A percentile compares a stretch with the other conserved stretches of the same genome.
Conservation (phyloP, 2,113 vertebrate genomes). For the Oceanodroma tethys region DNA sequence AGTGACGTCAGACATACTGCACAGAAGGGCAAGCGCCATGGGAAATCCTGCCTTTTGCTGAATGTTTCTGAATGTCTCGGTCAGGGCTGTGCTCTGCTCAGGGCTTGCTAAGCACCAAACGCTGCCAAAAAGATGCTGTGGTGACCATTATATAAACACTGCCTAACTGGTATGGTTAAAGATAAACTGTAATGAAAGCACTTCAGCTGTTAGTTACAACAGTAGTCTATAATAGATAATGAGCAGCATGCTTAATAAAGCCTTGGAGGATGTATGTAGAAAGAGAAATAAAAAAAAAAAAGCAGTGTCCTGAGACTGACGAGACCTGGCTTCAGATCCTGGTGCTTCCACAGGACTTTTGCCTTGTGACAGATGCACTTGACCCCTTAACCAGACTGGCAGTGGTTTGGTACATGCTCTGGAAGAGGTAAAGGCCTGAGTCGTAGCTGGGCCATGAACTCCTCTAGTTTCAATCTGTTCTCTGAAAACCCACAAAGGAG, state of each 20-base stretch:
- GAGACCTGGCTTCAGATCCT: not conserved
- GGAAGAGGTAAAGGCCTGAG: too few relatives aligned
- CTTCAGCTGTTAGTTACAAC: not conserved
- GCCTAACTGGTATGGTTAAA: not conserved
- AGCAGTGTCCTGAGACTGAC: not conserved
- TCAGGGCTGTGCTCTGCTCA: not conserved
- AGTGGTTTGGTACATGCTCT: too few relatives aligned
- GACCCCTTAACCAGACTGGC: too few relatives aligned
- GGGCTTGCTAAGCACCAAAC: not conserved
- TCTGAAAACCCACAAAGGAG: too few relatives aligned
- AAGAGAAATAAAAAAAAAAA: not conserved
- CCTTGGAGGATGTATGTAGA: not conserved
- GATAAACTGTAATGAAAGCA: not conserved
- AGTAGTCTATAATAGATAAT: not conserved
- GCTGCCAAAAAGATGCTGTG: accelerated
- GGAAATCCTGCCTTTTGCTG: not conserved
- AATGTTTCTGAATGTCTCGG: not conserved
- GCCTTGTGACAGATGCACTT: too few relatives aligned
- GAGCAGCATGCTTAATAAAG: not conserved
- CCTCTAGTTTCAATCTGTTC: too few relatives aligned
- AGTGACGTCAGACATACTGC: not conserved
- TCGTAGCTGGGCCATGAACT: too few relatives aligned
- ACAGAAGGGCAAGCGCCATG: not conserved
- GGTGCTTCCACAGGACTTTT: not conserved
- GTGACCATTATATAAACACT: not conserved